Evolutionary conservation across 2,113 vertebrate genomes (phyloP).

Genomic region (Noturus placidus): DNA sequence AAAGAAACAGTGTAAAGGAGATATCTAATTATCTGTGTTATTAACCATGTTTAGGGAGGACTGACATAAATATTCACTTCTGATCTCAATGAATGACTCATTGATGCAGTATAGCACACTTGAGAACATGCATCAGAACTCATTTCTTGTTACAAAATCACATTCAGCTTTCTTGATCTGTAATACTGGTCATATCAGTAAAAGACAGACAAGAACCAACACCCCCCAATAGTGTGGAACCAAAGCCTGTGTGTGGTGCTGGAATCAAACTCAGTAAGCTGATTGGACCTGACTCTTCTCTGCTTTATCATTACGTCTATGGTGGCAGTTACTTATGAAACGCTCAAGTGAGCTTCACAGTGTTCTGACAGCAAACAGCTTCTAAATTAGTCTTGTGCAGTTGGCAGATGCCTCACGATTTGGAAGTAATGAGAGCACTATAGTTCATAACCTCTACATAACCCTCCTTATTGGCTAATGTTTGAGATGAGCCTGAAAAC

Average conservation of each 20-base stretch:
- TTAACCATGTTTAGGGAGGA: not conserved
- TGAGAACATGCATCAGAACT: conserved; percentile 44
- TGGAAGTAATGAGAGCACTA: conserved; percentile 52
- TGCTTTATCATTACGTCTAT: conserved; percentile 59
- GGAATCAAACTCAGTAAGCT: conserved; percentile 40
- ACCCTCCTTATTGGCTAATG: conserved; percentile 42
- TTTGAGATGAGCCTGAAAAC: conserved; percentile 49
- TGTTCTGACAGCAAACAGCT: conserved; percentile 62
- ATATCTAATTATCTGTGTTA: not conserved
- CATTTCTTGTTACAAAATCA: conserved; percentile 22
- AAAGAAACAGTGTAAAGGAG: not conserved
- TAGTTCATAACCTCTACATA: conserved; percentile 54
- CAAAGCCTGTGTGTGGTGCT: conserved; percentile 34
- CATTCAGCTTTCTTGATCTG: conserved; percentile 35
- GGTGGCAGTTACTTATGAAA: conserved; percentile 50
- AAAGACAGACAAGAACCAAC: conserved; percentile 55
- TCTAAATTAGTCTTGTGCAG: conserved; percentile 62
- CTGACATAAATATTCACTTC: conserved; percentile 6
- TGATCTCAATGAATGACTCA: conserved; percentile 8
- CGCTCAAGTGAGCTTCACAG: conserved; percentile 54
- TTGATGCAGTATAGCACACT: conserved; percentile 30
- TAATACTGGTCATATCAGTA: conserved; percentile 47
- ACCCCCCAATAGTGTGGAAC: conserved; percentile 59
- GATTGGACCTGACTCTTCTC: conserved; percentile 60
- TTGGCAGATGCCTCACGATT: conserved; percentile 58